Evolutionary conservation across 2,888 invertebrate species (phyloP), one percentile per base, ranked within the genome.

Genomic region (Belgica antarctica): DNA sequence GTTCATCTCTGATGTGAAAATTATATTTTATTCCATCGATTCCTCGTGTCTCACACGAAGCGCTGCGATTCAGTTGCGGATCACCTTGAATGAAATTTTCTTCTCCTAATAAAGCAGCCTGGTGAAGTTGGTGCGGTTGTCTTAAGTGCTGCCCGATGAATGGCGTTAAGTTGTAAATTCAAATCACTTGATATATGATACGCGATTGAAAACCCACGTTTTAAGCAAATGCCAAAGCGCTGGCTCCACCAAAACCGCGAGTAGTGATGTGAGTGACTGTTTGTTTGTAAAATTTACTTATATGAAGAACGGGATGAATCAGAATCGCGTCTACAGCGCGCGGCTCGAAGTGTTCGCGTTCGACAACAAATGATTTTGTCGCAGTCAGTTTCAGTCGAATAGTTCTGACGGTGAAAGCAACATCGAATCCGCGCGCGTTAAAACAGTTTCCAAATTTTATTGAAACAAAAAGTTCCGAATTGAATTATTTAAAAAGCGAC

Each of bases 291-390:
- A 52, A 52, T 17, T 52, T 52, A 52, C 52, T 52, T 52, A 52
- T 52, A 52, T 52, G 52, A 63, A 63, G 34, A 63, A 63, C 46
- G 47, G 65, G 47, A 68, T 68, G 68, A 68, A 57, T 68, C 57
- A 68, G 68, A 68, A 68, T 68, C 22, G 19, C 17, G 22, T 22
- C 27, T 15, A 19, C 22, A 52, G 52, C 52, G 24, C 27, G 27
- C 8, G 4, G 27, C 27, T 25, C 15, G 27, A 24, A 22, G 15
- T n/a, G n/a, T n/a, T n/a, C n/a, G n/a, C n/a, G n/a, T n/a, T n/a
- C n/a, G n/a, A n/a, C n/a, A n/a, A n/a, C n/a, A n/a, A n/a, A n/a
- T n/a, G n/a, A 27, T 27, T 27, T 52, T 27, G 59, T 59, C 59
- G 27, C 12, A 52, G 7, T 52, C n/a, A n/a, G n/a, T 34, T 31